Base-by-base conservation (phyloP, 2,797 vertebrate genomes). In the Decapterus maruadsi region DNA sequence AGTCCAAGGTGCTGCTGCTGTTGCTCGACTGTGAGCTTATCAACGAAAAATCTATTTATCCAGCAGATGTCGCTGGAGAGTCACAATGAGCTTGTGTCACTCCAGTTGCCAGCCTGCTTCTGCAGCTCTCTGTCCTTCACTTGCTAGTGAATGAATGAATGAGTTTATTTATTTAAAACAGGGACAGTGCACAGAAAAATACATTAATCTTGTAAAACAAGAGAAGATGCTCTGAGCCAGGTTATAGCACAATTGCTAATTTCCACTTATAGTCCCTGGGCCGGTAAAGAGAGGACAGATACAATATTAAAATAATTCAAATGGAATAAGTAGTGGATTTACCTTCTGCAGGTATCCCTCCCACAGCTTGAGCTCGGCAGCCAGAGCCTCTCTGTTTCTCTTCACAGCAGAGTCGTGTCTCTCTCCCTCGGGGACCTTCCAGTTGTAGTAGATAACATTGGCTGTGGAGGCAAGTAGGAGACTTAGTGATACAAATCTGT, bases 341-440 rank as follows among this genome's bases (percentile, higher is more conserved):
- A 93, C 93, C 88, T 90, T 88, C 59, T 80, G 6, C 68, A 95
- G 19, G 71, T 95, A 91, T 9, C 75, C 81, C 51, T 95, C 94
- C 95, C 95, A 95, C 14, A 94, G 50, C 46, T 90, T 84, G 43
- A 94, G 0, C 69, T 95, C 94, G 0, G 43, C 3, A 2, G 0
- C 51, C 51, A 94, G 77, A 4, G 31, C 38, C 19, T 92, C 89
- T 17, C 4, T 63, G 87, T 94, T 88, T 51, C 94, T 91, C 80
- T 91, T 80, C 50, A 90, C 0, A 5, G 94, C 91, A 3, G 87
- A 84, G 29, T 95, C 93, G 1, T 93, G 93, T 46, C 93, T 88
- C 90, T 95, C 94, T 1, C 7, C 88, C 63, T 95, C 93, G 0
- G 94, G 94, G 19, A 94, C 82, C 55, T 57, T 87, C 62, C 77